Evolutionary conservation across 2,113 vertebrate species (phyloP), one percentile per base, ranked within the genome.

Genomic region (Ctenodactylus gundi): DNA sequence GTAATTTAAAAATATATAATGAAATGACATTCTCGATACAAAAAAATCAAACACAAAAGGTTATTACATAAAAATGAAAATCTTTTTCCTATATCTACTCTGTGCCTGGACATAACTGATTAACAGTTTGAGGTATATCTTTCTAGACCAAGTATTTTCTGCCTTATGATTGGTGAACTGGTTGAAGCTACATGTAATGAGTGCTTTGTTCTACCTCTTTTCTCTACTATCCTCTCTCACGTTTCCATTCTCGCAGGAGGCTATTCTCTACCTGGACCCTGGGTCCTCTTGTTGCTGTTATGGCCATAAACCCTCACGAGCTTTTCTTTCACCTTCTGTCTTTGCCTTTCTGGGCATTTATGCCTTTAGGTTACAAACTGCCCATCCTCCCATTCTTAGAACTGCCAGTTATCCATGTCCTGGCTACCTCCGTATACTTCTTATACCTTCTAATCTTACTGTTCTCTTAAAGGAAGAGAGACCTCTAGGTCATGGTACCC

Each of bases 91-190:
- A 83, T 77, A 29, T 65, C 39, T 2, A 34, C 23, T 57, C 23
- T 20, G 25, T 85, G 58, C 39, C 21, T 23, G 85, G 77, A 80
- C 29, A 25, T 62, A 49, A 82, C 53, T 89, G 75, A 76, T 81
- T 81, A 91, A 67, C 21, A 65, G 36, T 65, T 68, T 85, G 39
- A 64, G 44, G 67, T 62, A 14, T 75, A 67, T 75, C 78, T 85
- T 91, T 88, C 4, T 34, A 76, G 64, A 84, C 93, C 29, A 73
- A 90, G 55, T 44, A 29, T 87, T 90, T 60, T n/a, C 36, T 90
- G 75, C 44, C 29, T 70, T 20, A 76, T 44, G 70, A 18, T n/a
- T 87, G 49, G 39, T 60, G 53, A 94, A 86, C 7, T 82, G 31
- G 58, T 81, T 81, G 78, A 93, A 95, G 67, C 12, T 76, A 36